Percentiles rank a stretch among this genome's conserved stretches.
Evolutionary conservation across 2,888 invertebrate genomes (phyloP).

Genomic region (Esperia sulphurella): DNA sequence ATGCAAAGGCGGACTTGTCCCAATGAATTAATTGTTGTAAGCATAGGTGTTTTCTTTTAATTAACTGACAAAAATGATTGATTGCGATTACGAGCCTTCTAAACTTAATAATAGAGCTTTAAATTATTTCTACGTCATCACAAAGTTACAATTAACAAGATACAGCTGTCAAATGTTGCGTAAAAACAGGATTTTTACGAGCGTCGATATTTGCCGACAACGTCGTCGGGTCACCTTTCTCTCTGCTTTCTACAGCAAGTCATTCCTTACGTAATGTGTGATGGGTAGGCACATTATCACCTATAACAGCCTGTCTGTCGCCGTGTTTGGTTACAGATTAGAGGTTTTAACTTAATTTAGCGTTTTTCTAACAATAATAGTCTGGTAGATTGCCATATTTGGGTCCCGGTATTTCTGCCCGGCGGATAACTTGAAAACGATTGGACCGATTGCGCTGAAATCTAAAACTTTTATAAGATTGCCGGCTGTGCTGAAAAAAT

Average conservation of each 20-base stretch:
- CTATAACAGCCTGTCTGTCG: background rate
- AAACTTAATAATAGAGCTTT: no score
- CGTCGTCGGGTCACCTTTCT: conserved; percentile 45
- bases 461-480: no score
- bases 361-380: background rate
- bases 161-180: conserved; percentile 30
- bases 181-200: conserved; percentile 34
- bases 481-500: no score
- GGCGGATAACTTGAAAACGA: no score
- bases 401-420: no score
- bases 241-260: conserved; percentile 48
- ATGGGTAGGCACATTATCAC: background rate
- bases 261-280: background rate
- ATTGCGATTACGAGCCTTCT: no score
- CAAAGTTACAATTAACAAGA: conserved; percentile 3
- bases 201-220: conserved; percentile 40
- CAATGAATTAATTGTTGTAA: no score
- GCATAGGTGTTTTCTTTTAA: no score
- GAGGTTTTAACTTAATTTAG: background rate
- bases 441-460: no score
- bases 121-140: background rate
- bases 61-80: no score
- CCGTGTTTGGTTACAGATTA: background rate
- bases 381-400: no score
- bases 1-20: no score